phyloP scores from a whole-genome alignment of 92 coral and sea anemone genomes.

The Bergia puertoricense region DNA sequence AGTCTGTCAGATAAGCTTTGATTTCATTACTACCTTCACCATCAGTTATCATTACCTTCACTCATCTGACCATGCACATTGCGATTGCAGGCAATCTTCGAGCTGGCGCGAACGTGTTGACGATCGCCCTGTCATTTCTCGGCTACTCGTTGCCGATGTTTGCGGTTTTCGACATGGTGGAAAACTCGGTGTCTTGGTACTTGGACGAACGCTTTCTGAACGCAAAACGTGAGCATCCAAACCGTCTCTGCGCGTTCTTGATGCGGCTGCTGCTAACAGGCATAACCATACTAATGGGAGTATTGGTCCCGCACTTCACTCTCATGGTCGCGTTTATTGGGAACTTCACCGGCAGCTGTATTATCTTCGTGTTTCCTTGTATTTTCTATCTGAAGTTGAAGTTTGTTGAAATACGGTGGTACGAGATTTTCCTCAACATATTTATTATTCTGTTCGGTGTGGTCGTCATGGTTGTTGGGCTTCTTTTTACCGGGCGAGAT shows the following conservation, averaged over 20 bases:
- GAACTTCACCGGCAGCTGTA: constrained; percentile 69
- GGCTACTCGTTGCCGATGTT: constrained; percentile 81
- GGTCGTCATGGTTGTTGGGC: constrained; percentile 64
- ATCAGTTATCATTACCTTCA: neutral
- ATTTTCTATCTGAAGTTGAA: constrained; percentile 69
- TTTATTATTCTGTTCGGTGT: constrained; percentile 71
- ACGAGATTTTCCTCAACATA: constrained; percentile 64
- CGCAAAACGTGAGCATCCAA: constrained; percentile 54
- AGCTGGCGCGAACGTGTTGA: constrained; percentile 53
- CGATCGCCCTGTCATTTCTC: constrained; percentile 62
- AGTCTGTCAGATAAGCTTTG: too few species aligned
- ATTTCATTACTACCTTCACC: too few species aligned
- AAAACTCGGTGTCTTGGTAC: constrained; percentile 59
- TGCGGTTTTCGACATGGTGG: constrained; percentile 73
- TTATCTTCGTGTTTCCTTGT: constrained; percentile 78
- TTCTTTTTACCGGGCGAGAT: constrained; percentile 54
- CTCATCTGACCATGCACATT: neutral
- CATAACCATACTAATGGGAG: constrained; percentile 63
- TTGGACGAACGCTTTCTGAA: constrained; percentile 56
- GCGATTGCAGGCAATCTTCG: constrained; percentile 21
- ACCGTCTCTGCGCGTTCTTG: constrained; percentile 51
- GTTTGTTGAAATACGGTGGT: constrained; percentile 60
- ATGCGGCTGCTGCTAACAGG: constrained; percentile 63
- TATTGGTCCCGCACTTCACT: constrained; percentile 77
- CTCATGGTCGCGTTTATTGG: constrained; percentile 77